Percentiles rank a stretch among this genome's conserved stretches.
phyloP scores from a whole-genome alignment of 2,113 vertebrate genomes.

The Anhinga anhinga region DNA sequence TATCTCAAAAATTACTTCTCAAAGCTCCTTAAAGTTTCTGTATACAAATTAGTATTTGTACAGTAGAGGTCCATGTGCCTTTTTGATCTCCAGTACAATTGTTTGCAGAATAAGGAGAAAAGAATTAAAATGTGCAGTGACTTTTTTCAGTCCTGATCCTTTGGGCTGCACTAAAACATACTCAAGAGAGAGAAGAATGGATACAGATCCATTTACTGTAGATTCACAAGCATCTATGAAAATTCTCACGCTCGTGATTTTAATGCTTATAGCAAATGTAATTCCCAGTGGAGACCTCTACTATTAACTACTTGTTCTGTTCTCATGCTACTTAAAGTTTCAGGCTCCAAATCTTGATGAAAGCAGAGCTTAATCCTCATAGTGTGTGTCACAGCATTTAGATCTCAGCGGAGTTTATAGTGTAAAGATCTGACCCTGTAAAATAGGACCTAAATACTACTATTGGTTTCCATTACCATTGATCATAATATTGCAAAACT shows the following conservation, averaged over 20 bases:
- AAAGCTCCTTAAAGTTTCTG: background rate
- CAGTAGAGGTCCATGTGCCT: background rate
- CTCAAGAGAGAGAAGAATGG: background rate
- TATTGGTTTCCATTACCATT: background rate
- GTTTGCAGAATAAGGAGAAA: background rate
- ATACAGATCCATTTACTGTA: background rate
- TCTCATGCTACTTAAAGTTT: background rate
- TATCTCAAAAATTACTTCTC: background rate
- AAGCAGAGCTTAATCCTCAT: background rate
- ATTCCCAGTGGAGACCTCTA: background rate
- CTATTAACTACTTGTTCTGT: background rate
- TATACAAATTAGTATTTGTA: background rate
- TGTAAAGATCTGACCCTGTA: background rate
- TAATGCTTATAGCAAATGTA: background rate
- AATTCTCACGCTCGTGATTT: background rate
- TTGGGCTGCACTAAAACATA: background rate
- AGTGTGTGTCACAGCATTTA: background rate
- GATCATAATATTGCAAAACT: background rate
- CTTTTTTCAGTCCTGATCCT: background rate
- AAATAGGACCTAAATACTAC: background rate
- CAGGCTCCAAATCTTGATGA: background rate
- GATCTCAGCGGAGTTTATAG: background rate
- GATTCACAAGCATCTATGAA: background rate
- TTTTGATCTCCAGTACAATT: background rate
- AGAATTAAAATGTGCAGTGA: background rate